These are phyloP conservation scores for Epistrophe eligans DNA, from an alignment of 2,888 invertebrate genomes.

Conservation along the genomic window DNA sequence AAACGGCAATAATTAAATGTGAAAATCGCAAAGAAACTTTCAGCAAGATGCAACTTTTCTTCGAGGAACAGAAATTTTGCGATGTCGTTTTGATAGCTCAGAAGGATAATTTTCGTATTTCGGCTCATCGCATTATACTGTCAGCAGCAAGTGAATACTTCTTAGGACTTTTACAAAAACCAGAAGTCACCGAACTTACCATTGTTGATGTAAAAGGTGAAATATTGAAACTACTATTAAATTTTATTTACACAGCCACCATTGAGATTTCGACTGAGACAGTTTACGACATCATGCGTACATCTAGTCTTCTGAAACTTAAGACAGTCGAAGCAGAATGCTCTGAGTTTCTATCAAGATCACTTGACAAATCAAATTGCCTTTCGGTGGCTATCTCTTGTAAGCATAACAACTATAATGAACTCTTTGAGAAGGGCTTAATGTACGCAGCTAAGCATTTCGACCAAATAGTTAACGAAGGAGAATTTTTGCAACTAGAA, in stretches of 20 bases:
- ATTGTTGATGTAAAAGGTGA: slow-evolving; percentile 20
- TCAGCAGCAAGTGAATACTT: slow-evolving; percentile 39
- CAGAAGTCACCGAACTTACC: not conserved
- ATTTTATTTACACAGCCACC: slow-evolving; percentile 18
- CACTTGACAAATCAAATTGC: slow-evolving; percentile 10
- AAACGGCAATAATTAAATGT: slow-evolving; percentile 16
- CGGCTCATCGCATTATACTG: slow-evolving; percentile 26
- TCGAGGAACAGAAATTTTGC: slow-evolving; percentile 18
- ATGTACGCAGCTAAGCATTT: slow-evolving; percentile 17
- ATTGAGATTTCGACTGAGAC: slow-evolving; percentile 4
- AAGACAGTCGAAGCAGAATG: slow-evolving; percentile 3
- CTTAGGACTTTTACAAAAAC: not conserved
- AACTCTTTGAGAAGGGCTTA: slow-evolving; percentile 4
- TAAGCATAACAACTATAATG: not conserved
- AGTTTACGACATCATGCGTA: slow-evolving; percentile 17
- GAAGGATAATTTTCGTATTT: slow-evolving; percentile 12
- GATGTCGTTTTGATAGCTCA: slow-evolving; percentile 38
- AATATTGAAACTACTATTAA: not conserved
- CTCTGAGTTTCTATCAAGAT: slow-evolving; percentile 20
- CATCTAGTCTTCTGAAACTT: slow-evolving; percentile 15
- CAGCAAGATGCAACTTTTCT: slow-evolving; percentile 27
- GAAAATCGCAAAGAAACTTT: not conserved
- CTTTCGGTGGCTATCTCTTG: not conserved
- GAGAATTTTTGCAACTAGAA: slow-evolving; percentile 1
- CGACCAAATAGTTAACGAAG: not conserved